Conservation (phyloP, 1,140 invertebrate species). For the Andricus grossulariae region DNA sequence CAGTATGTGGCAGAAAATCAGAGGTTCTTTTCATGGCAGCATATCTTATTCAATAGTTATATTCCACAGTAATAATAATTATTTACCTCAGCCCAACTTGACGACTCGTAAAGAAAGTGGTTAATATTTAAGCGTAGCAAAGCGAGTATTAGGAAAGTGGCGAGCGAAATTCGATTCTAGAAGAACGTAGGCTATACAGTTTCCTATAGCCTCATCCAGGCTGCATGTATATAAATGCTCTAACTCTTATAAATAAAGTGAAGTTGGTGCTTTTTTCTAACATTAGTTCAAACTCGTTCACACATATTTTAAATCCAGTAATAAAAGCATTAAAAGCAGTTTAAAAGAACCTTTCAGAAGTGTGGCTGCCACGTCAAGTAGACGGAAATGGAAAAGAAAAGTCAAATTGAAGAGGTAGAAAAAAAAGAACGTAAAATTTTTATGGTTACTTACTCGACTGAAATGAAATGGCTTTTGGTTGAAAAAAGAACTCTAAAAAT, state of each 20-base stretch:
- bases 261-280: conserved; percentile 22
- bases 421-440: conserved; percentile 11
- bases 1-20: no score
- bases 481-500: conserved; percentile 2
- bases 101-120: conserved; percentile 43
- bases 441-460: conserved; percentile 27
- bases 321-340: conserved; percentile 22
- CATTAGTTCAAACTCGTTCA: not conserved
- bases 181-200: conserved; percentile 11
- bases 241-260: conserved; percentile 10
- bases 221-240: not conserved
- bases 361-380: conserved; percentile 8
- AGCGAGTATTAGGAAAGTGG: not conserved
- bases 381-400: conserved; percentile 23
- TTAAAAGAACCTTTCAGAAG: conserved; percentile 3
- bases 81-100: conserved; percentile 36
- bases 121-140: conserved; percentile 50
- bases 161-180: not conserved
- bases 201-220: not conserved
- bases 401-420: conserved; percentile 25
- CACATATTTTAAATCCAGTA: not conserved
- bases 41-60: conserved; percentile 48
- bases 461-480: conserved; percentile 21
- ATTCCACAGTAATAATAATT: conserved; percentile 45
- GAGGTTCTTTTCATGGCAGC: not conserved